Base-by-base conservation (phyloP, 2,888 invertebrate genomes). In the Podabrus alpinus region DNA sequence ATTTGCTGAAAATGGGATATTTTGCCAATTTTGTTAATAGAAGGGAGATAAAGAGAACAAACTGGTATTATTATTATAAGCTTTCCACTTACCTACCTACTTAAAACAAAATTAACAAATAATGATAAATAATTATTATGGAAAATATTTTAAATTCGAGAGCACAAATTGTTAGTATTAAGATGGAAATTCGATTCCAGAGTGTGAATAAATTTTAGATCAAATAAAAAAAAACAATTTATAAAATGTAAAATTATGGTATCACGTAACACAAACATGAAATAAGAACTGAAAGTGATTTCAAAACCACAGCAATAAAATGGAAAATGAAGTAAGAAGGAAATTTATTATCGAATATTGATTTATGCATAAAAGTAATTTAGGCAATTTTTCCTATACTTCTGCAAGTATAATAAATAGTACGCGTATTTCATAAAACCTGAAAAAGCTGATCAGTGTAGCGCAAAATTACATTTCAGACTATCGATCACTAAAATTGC, bases 381-480 rank as follows among this genome's bases (percentile, higher is more conserved):
- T 45, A n/a, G 45, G 16, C 61, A 16, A 61, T 61, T 61, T 61
- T 61, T 61, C 61, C 61, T 61, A 61, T 16, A 17, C 13, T 61
- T 61, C 16, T 17, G 61, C 16, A 61, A 19, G 21, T 61, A 61
- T 64, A 64, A 64, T 64, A 64, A 64, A 64, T 64, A 64, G 62
- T 21, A 19, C 62, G 62, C 19, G 62, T 16, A 64, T 64, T 64
- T 64, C 62, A 64, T 64, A 64, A 64, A 67, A 25, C 67, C 24
- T 67, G 67, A 15, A 67, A 45, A 70, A 62, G 74, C 66, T 29
- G 67, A 74, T 67, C 71, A 74, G 64, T 68, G 74, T 71, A 74
- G 74, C 74, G 71, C 64, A 70, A 74, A 74, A 74, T 74, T 74
- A 71, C 68, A 74, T 71, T 74, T 70, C 74, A 71, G 68, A 68